These are phyloP conservation scores for Dione juno DNA, from an alignment of 2,888 invertebrate species.

Conservation along the genomic window DNA sequence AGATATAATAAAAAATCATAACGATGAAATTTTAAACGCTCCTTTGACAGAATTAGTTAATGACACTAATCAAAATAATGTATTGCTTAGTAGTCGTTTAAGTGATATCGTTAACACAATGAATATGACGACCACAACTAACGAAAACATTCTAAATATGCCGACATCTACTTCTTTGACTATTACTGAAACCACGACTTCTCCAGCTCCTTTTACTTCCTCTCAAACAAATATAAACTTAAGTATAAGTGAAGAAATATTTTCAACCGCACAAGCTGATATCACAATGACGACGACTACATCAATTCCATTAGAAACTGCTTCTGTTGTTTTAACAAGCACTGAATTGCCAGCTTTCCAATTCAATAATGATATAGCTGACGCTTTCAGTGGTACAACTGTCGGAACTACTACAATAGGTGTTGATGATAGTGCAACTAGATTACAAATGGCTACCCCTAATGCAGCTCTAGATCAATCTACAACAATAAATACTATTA, in stretches of 20 bases:
- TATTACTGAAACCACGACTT: constrained; percentile 52
- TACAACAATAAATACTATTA: constrained; percentile 52
- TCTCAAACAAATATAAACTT: constrained; percentile 48
- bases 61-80: constrained; percentile 58
- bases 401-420: constrained; percentile 25
- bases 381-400: constrained; percentile 44
- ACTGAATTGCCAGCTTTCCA: constrained; percentile 40
- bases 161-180: constrained; percentile 49
- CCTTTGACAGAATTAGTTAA: constrained; percentile 63
- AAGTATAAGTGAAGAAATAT: constrained; percentile 30
- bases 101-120: constrained; percentile 72
- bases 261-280: constrained; percentile 43
- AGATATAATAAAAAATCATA: constrained; percentile 75
- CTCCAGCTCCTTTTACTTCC: constrained; percentile 51
- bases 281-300: constrained; percentile 35
- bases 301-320: constrained; percentile 26
- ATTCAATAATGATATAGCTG: constrained; percentile 45
- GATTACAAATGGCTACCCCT: constrained; percentile 40
- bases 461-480: constrained; percentile 45
- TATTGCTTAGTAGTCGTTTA: constrained; percentile 67
- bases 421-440: constrained; percentile 24
- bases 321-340: constrained; percentile 43
- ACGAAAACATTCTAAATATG: constrained; percentile 47
- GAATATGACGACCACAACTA: constrained; percentile 61
- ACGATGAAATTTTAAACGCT: constrained; percentile 70